Evolutionary conservation across 30 jellyfish, hydroid and myxozoan species (phyloP), one percentile per base, ranked within the genome.

Genomic region (Chrysaora quinquecirrha): DNA sequence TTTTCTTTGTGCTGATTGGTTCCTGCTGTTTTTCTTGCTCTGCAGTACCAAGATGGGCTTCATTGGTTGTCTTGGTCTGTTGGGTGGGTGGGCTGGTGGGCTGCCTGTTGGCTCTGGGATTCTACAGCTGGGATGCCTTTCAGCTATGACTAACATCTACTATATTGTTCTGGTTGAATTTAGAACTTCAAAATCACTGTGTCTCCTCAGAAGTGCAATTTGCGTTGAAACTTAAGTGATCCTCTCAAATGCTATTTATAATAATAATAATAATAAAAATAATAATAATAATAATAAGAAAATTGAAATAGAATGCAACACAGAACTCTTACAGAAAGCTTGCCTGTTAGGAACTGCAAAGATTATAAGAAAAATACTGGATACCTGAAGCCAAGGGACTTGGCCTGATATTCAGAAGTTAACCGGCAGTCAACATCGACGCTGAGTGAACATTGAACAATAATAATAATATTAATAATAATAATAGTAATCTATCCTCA

Each of bases 401-500:
- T n/a, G n/a, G n/a, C n/a, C n/a, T n/a, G n/a, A n/a, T n/a, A n/a
- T n/a, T n/a, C n/a, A n/a, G n/a, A n/a, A n/a, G n/a, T n/a, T n/a
- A n/a, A n/a, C n/a, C n/a, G n/a, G n/a, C n/a, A n/a, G n/a, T n/a
- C n/a, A n/a, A n/a, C n/a, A n/a, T n/a, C n/a, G n/a, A n/a, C n/a
- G n/a, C n/a, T n/a, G n/a, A n/a, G n/a, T n/a, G n/a, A n/a, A n/a
- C n/a, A n/a, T n/a, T n/a, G n/a, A n/a, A n/a, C n/a, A n/a, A n/a
- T n/a, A n/a, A n/a, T n/a, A n/a, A n/a, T n/a, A n/a, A n/a, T n/a
- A n/a, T n/a, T n/a, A n/a, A n/a, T n/a, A n/a, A n/a, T n/a, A n/a
- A n/a, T n/a, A 43, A 43, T 16, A 43, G 68, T 52, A 52, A 52
- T 20, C 68, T 52, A 52, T 52, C 29, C 68, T 52, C 68, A 52